Evolutionary conservation across 2,888 invertebrate genomes (phyloP).

Genomic region (Macrosoma leucophasiata): DNA sequence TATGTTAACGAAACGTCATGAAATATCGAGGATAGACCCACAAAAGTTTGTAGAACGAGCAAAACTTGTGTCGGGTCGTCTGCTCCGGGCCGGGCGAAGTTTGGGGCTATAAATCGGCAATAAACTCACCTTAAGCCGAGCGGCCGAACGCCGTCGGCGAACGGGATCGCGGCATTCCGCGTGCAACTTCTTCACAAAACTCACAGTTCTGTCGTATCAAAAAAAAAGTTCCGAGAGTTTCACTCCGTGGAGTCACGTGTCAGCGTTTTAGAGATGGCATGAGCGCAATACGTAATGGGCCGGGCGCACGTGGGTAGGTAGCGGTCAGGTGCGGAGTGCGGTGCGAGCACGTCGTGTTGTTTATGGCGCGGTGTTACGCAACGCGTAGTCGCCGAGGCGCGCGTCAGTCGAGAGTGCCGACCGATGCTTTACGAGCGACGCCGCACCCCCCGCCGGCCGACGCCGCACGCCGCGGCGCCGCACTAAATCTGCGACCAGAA

Average conservation of each 20-base stretch:
- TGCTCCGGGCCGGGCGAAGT: slow-evolving; percentile 44
- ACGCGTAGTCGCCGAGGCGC: slow-evolving; percentile 74
- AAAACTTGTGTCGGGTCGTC: slow-evolving; percentile 48
- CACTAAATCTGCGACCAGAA: slow-evolving; percentile 73
- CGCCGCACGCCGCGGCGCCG: slow-evolving; percentile 73
- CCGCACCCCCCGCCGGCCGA: slow-evolving; percentile 58
- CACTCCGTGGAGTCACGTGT: slow-evolving; percentile 70
- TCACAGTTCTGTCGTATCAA: slow-evolving; percentile 56
- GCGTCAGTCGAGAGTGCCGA: slow-evolving; percentile 74
- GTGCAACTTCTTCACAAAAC: slow-evolving; percentile 66
- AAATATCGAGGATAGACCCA: slow-evolving; percentile 34
- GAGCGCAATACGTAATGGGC: slow-evolving; percentile 68
- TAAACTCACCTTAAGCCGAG: slow-evolving; percentile 72
- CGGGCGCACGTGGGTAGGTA: slow-evolving; percentile 61
- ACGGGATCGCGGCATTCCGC: slow-evolving; percentile 64
- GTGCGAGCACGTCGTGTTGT: slow-evolving; percentile 65
- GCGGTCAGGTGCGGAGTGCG: slow-evolving; percentile 56
- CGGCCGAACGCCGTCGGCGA: slow-evolving; percentile 66
- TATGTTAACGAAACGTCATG: slow-evolving; percentile 15
- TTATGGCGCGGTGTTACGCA: slow-evolving; percentile 73
- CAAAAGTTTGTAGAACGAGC: slow-evolving; percentile 60
- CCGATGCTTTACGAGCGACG: slow-evolving; percentile 74
- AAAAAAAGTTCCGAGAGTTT: slow-evolving; percentile 55
- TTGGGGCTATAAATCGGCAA: slow-evolving; percentile 68
- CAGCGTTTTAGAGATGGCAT: slow-evolving; percentile 66